Percentiles rank a stretch among this genome's conserved stretches.
Evolutionary conservation across 2,888 invertebrate species (phyloP).

Genomic region (Microctonus hyperodae): DNA sequence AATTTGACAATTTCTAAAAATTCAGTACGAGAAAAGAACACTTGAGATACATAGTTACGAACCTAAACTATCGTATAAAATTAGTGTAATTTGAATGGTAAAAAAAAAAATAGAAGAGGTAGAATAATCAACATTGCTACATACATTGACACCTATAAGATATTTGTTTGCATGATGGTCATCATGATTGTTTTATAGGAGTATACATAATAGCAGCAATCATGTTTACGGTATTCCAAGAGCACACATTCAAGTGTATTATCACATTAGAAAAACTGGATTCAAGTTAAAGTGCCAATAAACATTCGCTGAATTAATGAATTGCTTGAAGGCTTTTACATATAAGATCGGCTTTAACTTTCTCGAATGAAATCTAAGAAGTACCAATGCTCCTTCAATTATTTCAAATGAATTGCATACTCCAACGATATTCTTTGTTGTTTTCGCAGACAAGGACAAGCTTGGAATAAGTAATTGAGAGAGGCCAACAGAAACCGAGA

Average conservation of each 20-base stretch:
- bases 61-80: too few relatives aligned
- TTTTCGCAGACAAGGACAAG: constrained; percentile 19
- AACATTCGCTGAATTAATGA: neutral
- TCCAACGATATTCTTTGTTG: neutral
- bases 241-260: neutral
- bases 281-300: too few relatives aligned
- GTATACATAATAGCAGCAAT: neutral
- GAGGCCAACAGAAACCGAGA: neutral
- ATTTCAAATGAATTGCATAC: neutral
- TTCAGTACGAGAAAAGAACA: too few relatives aligned
- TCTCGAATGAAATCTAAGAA: neutral
- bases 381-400: neutral
- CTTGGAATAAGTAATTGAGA: constrained; percentile 26
- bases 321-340: neutral
- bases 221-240: neutral
- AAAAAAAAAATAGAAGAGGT: too few relatives aligned
- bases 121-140: neutral
- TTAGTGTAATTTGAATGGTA: too few relatives aligned
- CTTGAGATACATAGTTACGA: too few relatives aligned
- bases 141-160: neutral
- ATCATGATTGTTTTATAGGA: neutral
- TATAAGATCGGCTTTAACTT: neutral
- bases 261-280: neutral
- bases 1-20: too few relatives aligned
- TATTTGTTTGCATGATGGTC: neutral